phyloP scores from a whole-genome alignment of 64 coral and sea anemone species.

The Stylophora pistillata region DNA sequence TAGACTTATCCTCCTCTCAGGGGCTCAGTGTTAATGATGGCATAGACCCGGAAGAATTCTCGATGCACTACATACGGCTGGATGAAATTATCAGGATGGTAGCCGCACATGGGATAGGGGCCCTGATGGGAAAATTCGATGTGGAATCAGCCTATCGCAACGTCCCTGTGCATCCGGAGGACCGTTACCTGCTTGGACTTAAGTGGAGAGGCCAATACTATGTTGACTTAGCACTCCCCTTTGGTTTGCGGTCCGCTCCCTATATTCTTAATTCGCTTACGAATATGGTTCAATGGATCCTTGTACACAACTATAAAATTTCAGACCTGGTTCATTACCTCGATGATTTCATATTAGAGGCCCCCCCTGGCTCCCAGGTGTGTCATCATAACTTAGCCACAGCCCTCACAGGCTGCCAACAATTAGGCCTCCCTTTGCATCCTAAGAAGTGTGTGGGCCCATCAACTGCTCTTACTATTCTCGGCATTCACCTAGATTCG shows the following conservation, averaged over 20 bases:
- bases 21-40: slow-evolving; percentile 27
- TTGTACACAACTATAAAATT: slow-evolving; percentile 1
- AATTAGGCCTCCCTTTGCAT: too few species aligned
- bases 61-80: not conserved
- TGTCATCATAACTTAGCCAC: too few species aligned
- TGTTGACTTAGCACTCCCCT: slow-evolving; percentile 17
- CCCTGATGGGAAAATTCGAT: not conserved
- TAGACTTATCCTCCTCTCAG: not conserved
- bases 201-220: slow-evolving; percentile 33
- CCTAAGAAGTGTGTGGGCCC: too few species aligned
- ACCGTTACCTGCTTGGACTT: slow-evolving; percentile 31
- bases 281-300: not conserved
- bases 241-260: slow-evolving; percentile 34
- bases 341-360: slow-evolving; percentile 36
- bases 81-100: not conserved
- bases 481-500: too few species aligned
- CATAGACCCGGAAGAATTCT: not conserved
- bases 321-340: slow-evolving; percentile 32
- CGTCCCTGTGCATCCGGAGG: slow-evolving; percentile 26
- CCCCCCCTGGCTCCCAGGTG: slow-evolving; percentile 12
- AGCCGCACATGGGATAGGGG: not conserved
- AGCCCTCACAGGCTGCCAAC: too few species aligned
- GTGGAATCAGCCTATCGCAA: slow-evolving; percentile 24
- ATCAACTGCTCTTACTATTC: too few species aligned
- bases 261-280: slow-evolving; percentile 3